These are phyloP conservation scores for Brachionus asplanchnoidis DNA, from an alignment of 1,140 invertebrate species.

Conservation along the genomic window DNA sequence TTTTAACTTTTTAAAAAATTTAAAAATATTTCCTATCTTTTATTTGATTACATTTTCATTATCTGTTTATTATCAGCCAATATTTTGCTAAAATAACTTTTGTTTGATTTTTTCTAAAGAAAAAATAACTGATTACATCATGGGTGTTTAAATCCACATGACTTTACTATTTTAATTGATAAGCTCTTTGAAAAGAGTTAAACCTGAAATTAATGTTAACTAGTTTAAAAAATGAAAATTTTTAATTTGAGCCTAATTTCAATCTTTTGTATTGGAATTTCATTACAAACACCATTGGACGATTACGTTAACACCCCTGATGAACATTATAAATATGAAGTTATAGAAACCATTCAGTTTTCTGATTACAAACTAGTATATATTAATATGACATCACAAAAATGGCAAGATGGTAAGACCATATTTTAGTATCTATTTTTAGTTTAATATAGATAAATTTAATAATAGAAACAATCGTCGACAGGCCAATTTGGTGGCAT, in stretches of 20 bases:
- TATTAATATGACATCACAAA: constrained; percentile 30
- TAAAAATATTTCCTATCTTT: too few species aligned
- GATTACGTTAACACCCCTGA: background rate
- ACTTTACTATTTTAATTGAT: background rate
- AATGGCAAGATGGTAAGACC: constrained; percentile 27
- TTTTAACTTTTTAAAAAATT: too few species aligned
- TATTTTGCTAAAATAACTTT: too few species aligned
- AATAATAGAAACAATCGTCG: background rate
- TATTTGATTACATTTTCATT: too few species aligned
- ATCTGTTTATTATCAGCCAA: too few species aligned
- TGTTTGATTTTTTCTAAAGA: too few species aligned
- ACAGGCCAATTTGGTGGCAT: constrained; percentile 44
- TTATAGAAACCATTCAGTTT: background rate
- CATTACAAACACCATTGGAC: background rate
- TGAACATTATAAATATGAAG: background rate
- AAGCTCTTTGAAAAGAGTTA: background rate
- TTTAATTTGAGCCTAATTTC: background rate
- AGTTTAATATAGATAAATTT: background rate
- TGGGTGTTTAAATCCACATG: background rate
- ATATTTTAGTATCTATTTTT: background rate
- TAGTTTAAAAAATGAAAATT: background rate
- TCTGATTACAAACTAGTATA: background rate
- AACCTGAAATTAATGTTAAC: background rate
- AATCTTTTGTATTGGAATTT: background rate
- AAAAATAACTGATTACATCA: background rate